These are phyloP conservation scores for Parambassis ranga DNA, from an alignment of 2,797 vertebrate species.

Conservation along the genomic window DNA sequence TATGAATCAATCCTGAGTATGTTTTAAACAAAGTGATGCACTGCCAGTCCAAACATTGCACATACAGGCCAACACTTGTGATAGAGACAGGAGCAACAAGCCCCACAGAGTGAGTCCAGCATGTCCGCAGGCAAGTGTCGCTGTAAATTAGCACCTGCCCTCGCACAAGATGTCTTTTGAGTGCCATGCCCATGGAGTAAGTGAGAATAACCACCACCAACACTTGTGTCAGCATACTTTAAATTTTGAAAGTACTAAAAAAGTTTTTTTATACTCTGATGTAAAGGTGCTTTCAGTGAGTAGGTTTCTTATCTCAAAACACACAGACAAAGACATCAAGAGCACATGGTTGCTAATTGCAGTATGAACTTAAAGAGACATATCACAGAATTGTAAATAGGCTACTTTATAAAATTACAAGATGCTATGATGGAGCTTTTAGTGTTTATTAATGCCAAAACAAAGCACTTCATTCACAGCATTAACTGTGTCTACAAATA, in stretches of 20 bases:
- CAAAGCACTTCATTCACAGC: constrained; percentile 67
- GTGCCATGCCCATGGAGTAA: constrained; percentile 32
- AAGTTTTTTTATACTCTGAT: constrained; percentile 45
- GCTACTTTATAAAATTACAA: constrained; percentile 57
- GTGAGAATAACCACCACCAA: constrained; percentile 49
- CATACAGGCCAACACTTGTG: constrained; percentile 68
- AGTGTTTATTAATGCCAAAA: constrained; percentile 61
- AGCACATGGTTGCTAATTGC: constrained; percentile 48
- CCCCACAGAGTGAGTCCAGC: constrained; percentile 38
- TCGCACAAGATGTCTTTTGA: constrained; percentile 56
- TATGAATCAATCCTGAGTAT: constrained; percentile 16
- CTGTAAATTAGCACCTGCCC: constrained; percentile 53
- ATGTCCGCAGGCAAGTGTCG: constrained; percentile 45
- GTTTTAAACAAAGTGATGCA: constrained; percentile 59
- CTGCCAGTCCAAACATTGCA: constrained; percentile 74
- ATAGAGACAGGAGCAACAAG: constrained; percentile 50
- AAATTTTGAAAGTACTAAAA: constrained; percentile 41
- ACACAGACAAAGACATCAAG: constrained; percentile 9
- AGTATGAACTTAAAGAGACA: constrained; percentile 54
- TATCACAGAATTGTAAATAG: constrained; percentile 73
- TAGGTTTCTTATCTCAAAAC: constrained; percentile 15
- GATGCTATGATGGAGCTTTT: constrained; percentile 34
- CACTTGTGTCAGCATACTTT: constrained; percentile 33
- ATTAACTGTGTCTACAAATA: constrained; percentile 60
- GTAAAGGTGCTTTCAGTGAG: constrained; percentile 55